Base-by-base conservation (phyloP, 2,113 vertebrate species). In the Pholis gunnellus region DNA sequence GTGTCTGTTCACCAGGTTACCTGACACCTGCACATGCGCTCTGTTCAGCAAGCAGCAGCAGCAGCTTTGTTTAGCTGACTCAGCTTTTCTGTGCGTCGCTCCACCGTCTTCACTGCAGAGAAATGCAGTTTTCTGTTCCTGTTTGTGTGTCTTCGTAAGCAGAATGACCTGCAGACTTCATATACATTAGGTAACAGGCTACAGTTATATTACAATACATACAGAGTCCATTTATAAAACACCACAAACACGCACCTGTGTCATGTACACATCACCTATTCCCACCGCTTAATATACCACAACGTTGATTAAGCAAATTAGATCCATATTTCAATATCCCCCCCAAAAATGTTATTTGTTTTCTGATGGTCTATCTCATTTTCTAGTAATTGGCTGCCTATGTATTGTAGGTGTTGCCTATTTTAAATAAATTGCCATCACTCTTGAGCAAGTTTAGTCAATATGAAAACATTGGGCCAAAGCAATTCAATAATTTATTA, bases 21-120 rank as follows among this genome's bases (percentile, higher is more conserved):
- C 75, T 72, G 90, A 92, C 66, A 88, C 89, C 82, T 54, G 65
- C 72, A 70, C 71, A 57, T 57, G 50, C 66, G 59, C 15, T 13
- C 27, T 59, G 70, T 6, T 77, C 72, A 64, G 9, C 34, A 68
- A 52, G 8, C 34, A 34, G 34, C 34, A 34, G 17, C 15, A 63
- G 27, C 38, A 17, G 50, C 25, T 1, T 9, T 54, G 50, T 76
- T 76, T 34, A 4, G 17, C 27, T 42, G 18, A 52, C 25, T 48
- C 56, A 59, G n/a, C 48, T n/a, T 2, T 71, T 44, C 22, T 6
- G 6, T 8, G 14, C 36, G 1, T 9, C 34, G 9, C 22, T 50
- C 27, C 40, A 27, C 25, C 18, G 0, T 31, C 8, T 46, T 50
- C 44, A 31, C 25, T 42, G 72, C 18, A 5, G 29, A 9, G 7